Evolutionary conservation across 2,113 vertebrate genomes (phyloP), one percentile per base, ranked within the genome.

Genomic region (Turnix velox): DNA sequence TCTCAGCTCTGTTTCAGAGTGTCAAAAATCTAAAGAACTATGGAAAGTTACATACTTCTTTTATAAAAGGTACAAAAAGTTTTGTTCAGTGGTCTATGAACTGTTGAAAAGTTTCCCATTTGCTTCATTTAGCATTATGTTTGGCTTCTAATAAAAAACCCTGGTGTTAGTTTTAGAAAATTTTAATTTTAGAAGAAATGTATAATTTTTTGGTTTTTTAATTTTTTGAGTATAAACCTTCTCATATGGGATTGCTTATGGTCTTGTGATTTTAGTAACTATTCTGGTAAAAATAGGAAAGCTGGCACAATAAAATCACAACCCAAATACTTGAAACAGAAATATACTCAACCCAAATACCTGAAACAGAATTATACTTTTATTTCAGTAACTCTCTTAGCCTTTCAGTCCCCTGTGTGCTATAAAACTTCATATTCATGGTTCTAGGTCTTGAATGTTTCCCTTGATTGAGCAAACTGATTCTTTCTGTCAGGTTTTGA

Each of bases 271-370:
- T 92, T 81, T 84, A 86, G 42, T 84, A 86, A 77, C 5, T 2
- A 16, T 92, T 92, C 68, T 59, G 52, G 46, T 87, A 87, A 22
- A 74, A 46, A 69, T 42, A 94, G 78, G 42, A 90, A 89, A 48
- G 15, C 87, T 93, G 69, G 37, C 77, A 51, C 52, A 77, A 54
- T 92, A 77, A 87, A 94, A 92, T 88, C 52, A 65, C 83, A 71
- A 68, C 12, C 10, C 52, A 72, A 78, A 63, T 79, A 39, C 45
- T 78, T 82, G 54, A 84, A 94, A 35, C 33, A 42, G n/a, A 80
- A 90, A 51, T 86, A 48, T 6, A n/a, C n/a, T n/a, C 83, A 71
- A 68, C 12, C 10, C 52, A 72, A 78, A 63, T 79, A 39, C 45
- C 75, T 82, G 54, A 84, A 94, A 35, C 33, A 42, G n/a, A 80